Evolutionary conservation across 2,888 invertebrate species (phyloP), one percentile per base, ranked within the genome.

Genomic region (Oxyteleia sp.): DNA sequence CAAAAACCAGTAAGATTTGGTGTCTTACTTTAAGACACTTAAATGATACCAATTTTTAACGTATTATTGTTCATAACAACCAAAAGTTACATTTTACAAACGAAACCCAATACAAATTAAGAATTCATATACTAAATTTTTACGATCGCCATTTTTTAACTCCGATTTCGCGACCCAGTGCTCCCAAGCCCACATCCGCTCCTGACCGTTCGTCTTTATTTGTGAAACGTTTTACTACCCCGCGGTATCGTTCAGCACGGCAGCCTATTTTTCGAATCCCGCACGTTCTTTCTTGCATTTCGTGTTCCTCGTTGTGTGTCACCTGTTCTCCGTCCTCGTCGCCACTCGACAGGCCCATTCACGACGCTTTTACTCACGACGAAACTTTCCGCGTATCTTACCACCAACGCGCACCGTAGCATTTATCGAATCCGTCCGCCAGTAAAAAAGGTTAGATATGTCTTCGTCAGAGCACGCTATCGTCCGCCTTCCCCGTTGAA

Each of bases 381-480:
- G 11, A n/a, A 32, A 35, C 51, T 74, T 74, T 81, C 59, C 49
- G 20, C 45, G 38, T 32, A 38, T 59, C 49, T 16, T 59, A 38
- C 20, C 15, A 15, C 35, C 43, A 20, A 4, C 43, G 66, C 43
- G 61, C 72, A 66, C 47, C 29, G 41, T 74, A 53, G 68, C 53
- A 64, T 74, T 74, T 74, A 74, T 81, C 47, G 81, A 81, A 74
- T 74, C 55, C 53, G 41, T 49, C n/a, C 35, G 35, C 47, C 74
- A 71, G 57, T 71, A 43, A 64, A 71, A n/a, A 74, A 76, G 71
- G 75, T 82, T 66, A 76, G 81, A 55, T 51, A 76, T 71, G 43
- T 63, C 41, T 51, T 66, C 51, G 26, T 64, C 41, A 43, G 29
- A 71, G 53, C 55, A 79, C 69, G 43, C 63, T 53, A 53, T 69